Percentiles rank a stretch among this genome's conserved stretches.
These are phyloP conservation scores for Heliconius ismenius DNA, from an alignment of 2,888 invertebrate genomes.

Conservation along the genomic window DNA sequence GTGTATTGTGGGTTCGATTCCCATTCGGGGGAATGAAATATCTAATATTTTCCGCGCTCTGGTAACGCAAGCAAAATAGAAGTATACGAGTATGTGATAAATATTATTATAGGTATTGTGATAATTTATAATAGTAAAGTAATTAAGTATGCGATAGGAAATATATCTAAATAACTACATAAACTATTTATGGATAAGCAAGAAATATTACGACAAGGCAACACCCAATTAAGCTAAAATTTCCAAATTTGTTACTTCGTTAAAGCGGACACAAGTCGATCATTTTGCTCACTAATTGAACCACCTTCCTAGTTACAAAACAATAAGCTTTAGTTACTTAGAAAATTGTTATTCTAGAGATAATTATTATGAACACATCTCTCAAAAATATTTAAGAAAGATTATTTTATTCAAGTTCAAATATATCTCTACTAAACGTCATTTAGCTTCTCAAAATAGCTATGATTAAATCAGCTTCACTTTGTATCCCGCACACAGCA, in stretches of 20 bases:
- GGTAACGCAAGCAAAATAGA: no score
- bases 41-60: no score
- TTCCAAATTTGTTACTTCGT: conserved; percentile 15
- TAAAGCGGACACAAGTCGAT: conserved; percentile 5
- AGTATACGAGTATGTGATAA: no score
- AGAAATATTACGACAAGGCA: background rate
- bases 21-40: no score
- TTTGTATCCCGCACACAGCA: no score
- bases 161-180: background rate
- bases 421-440: background rate
- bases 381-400: background rate
- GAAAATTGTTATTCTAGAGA: background rate
- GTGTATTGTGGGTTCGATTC: no score
- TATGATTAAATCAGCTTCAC: background rate
- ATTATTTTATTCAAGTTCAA: background rate
- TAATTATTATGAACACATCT: background rate
- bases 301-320: background rate
- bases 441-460: background rate
- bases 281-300: conserved; percentile 17
- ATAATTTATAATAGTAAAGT: background rate
- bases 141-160: background rate
- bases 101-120: no score
- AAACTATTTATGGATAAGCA: background rate
- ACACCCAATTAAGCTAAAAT: conserved; percentile 12
- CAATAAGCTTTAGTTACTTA: conserved; percentile 12